Conservation (phyloP, 2,797 vertebrate genomes). For the Pantherophis alleghaniensis region DNA sequence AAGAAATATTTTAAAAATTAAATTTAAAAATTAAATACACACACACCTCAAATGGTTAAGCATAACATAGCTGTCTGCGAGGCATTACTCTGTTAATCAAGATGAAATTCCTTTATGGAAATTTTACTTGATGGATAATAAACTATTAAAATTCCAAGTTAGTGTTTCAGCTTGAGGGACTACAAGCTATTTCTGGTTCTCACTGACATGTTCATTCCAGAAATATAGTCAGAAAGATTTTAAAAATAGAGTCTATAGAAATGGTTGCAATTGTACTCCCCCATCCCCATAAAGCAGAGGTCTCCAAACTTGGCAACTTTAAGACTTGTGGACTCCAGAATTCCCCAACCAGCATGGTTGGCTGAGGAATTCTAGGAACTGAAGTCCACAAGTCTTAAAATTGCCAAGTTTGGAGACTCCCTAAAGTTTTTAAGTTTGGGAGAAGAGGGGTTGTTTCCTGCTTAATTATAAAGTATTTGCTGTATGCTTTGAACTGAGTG, state of each 20-base stretch:
- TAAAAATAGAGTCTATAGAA: neutral
- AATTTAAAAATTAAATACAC: neutral
- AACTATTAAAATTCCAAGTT: neutral
- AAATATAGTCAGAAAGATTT: neutral
- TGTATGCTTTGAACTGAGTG: neutral
- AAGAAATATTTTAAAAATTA: neutral
- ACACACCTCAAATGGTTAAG: neutral
- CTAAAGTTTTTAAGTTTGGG: neutral
- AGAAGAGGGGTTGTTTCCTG: neutral
- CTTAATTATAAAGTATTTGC: neutral
- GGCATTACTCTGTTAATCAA: neutral
- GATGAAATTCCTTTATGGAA: neutral
- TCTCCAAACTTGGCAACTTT: neutral
- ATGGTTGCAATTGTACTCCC: neutral
- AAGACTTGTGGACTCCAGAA: neutral
- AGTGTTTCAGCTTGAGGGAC: neutral
- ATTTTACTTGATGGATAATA: neutral
- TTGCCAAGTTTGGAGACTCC: neutral
- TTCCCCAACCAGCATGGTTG: neutral
- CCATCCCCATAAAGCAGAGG: neutral
- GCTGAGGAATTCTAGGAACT: neutral
- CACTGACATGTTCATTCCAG: constrained; percentile 5
- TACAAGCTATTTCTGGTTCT: neutral
- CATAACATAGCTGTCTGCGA: neutral
- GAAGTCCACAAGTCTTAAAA: neutral